Base-by-base conservation (phyloP, 2,797 vertebrate genomes). In the Pyrocephalus nanus region DNA sequence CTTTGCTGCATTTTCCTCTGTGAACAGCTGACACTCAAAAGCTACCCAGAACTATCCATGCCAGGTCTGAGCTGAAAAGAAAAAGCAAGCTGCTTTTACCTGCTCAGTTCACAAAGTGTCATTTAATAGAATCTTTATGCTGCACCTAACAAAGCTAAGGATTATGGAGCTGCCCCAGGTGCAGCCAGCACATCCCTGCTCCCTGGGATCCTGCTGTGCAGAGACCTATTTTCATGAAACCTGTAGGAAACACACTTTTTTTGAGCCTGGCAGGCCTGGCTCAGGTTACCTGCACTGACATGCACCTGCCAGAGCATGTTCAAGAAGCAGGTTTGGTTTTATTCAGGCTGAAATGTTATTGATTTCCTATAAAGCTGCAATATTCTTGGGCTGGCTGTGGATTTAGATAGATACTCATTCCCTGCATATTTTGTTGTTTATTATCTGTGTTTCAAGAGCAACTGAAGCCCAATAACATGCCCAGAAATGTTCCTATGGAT, bases 261-360 rank as follows among this genome's bases (percentile, higher is more conserved):
- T 2, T 40, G 65, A 80, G 53, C 25, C 67, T 85, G 66, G 62
- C 45, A 85, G 47, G 36, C 34, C 55, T 47, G 58, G 15, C 30
- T 75, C 72, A 54, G 17, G 20, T 8, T 45, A 19, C 42, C 65
- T 58, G 55, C 25, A 8, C 12, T 32, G 72, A 23, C 27, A 6
- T 4, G 29, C 21, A 15, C 23, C 58, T 15, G 26, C 4, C 38
- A 50, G 4, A 2, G 19, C 4, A 22, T 1, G 17, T 11, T 15
- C 0, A 0, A 73, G 53, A n/a, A 62, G 12, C 0, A 0, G 12
- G 20, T 26, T 53, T 48, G 57, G 8, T 66, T 76, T 83, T 22
- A 73, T 22, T 60, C 43, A 26, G 40, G 11, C 9, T 21, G 22
- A 86, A 88, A 71, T 14, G 26, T 48, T 43, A 29, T 11, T 22